Evolutionary conservation across 53 echinoderm and acorn worm genomes (phyloP).

Genomic region (Paracentrotus lividus): DNA sequence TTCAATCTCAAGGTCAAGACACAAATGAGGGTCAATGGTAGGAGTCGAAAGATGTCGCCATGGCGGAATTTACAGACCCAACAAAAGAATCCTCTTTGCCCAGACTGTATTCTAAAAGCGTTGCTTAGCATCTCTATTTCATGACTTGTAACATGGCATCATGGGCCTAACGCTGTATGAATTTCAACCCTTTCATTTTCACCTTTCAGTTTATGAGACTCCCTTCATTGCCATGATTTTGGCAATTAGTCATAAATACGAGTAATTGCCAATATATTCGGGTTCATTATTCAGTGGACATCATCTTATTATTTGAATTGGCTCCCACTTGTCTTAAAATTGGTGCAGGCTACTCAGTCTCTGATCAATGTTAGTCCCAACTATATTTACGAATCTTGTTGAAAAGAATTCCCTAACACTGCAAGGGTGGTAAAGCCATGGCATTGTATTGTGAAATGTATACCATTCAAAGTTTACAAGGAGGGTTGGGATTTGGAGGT

Average conservation of each 20-base stretch:
- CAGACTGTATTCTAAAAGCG: background rate
- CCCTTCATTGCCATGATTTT: too few species aligned
- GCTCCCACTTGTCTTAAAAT: background rate
- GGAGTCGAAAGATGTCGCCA: slow-evolving; percentile 15
- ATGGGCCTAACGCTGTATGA: background rate
- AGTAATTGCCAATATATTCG: background rate
- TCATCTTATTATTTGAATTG: background rate
- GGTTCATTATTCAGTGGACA: background rate
- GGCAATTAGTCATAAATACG: too few species aligned
- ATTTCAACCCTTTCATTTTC: background rate
- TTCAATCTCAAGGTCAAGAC: background rate
- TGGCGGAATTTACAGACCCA: slow-evolving; percentile 2
- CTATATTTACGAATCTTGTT: background rate
- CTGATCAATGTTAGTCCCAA: background rate
- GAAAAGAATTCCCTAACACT: background rate
- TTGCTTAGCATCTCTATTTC: background rate
- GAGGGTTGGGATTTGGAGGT: background rate
- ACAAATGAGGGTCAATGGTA: background rate
- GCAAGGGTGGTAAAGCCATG: background rate
- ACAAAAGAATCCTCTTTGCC: background rate
- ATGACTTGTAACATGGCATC: background rate
- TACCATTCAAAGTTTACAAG: background rate
- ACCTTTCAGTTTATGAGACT: too few species aligned
- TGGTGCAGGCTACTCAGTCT: background rate
- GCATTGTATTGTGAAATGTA: background rate